Evolutionary conservation across 2,797 vertebrate species (phyloP), one percentile per base, ranked within the genome.

Genomic region (Natrix natrix): DNA sequence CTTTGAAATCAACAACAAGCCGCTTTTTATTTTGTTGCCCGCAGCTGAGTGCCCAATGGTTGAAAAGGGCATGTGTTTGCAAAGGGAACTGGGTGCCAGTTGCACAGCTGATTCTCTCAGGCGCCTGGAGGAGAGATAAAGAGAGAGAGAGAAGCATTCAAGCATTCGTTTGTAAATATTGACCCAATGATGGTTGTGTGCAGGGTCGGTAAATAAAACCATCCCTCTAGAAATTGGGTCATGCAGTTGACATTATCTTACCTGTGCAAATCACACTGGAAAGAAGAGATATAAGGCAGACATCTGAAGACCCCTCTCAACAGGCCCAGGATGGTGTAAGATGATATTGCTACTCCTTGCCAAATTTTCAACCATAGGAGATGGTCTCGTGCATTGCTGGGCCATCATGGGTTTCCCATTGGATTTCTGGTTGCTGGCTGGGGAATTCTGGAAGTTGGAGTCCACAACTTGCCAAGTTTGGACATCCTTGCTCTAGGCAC

Each of bases 61-160:
- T 95, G 94, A 93, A 96, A 97, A 96, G 96, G 95, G 95, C 94
- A 93, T 88, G 94, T 94, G 96, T 96, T 96, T 94, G 88, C 4
- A 90, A 61, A 94, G 96, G 88, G 63, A 90, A 78, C 93, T 86
- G 92, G 83, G 95, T 95, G 94, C 94, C 94, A 96, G 94, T 96
- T 93, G 93, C 94, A 94, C 59, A 13, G 6, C 74, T 91, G 88
- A 88, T 63, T 55, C 37, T 48, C 48, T 13, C 14, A 22, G 37
- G 74, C 74, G 0, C 43, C 74, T 43, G 74, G 74, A 22, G 17
- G 28, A 10, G 8, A 60, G 8, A 48, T 48, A 48, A 48, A 26
- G 60, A 11, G n/a, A 37, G 66, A 92, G 63, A 16, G 12, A 17
- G n/a, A 88, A 48, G 63, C 20, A 12, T n/a, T 78, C n/a, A 88